A percentile compares a stretch with the other conserved stretches of the same genome.
These are phyloP conservation scores for Charanyca ferruginea DNA, from an alignment of 2,888 invertebrate species.

Conservation along the genomic window DNA sequence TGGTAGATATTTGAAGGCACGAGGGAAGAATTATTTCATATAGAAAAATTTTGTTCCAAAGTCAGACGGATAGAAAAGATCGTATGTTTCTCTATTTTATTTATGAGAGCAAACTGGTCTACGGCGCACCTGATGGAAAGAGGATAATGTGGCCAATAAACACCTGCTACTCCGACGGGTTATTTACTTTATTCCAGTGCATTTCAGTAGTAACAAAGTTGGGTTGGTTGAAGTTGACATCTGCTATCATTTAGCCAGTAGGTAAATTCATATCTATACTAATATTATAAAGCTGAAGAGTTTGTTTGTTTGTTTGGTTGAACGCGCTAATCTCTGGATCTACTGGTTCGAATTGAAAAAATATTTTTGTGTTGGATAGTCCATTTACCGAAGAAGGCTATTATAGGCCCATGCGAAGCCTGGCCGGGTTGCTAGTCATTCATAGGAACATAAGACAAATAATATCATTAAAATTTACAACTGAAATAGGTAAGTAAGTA, in stretches of 20 bases:
- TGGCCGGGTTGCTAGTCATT: too few relatives aligned
- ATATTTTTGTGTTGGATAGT: too few relatives aligned
- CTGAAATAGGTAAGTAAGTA: background rate
- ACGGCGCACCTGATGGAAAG: background rate
- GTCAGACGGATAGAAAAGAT: background rate
- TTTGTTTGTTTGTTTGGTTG: too few relatives aligned
- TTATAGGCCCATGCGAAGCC: too few relatives aligned
- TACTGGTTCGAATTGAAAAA: too few relatives aligned
- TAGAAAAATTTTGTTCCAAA: too few relatives aligned
- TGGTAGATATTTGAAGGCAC: background rate
- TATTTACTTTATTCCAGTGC: background rate
- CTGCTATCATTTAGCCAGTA: background rate
- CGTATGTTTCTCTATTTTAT: background rate
- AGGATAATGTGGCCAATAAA: background rate
- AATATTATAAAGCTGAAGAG: too few relatives aligned
- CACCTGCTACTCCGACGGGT: background rate
- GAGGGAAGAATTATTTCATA: background rate
- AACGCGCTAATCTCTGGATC: too few relatives aligned
- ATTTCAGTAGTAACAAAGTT: background rate
- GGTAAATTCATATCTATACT: too few relatives aligned
- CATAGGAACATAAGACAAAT: too few relatives aligned
- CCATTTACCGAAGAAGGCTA: too few relatives aligned
- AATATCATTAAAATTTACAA: background rate
- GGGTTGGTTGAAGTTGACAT: background rate
- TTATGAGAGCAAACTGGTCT: background rate